phyloP scores from a whole-genome alignment of 2,888 invertebrate genomes.

The Oligia fasciuncula region DNA sequence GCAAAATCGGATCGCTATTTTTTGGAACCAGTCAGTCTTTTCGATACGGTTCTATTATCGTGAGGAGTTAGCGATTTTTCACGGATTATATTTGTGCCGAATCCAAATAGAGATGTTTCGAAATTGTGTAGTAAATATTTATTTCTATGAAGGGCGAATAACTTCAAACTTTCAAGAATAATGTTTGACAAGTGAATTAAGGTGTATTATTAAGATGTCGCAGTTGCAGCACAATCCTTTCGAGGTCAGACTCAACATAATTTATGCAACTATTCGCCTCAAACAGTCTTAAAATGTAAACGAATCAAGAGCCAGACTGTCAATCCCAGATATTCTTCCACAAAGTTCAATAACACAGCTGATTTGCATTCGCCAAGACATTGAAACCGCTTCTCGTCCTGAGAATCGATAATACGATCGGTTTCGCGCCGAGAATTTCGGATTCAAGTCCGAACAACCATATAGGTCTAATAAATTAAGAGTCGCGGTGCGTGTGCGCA shows the following conservation, averaged over 20 bases:
- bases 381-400: conserved; percentile 53
- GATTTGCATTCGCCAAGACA: conserved; percentile 65
- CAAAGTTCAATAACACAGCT: conserved; percentile 64
- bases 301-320: conserved; percentile 29
- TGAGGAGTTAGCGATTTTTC: conserved; percentile 68
- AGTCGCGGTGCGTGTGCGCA: conserved; percentile 81
- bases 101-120: conserved; percentile 35
- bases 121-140: conserved; percentile 32
- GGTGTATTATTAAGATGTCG: conserved; percentile 38
- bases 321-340: conserved; percentile 34
- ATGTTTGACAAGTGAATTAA: conserved; percentile 34
- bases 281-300: conserved; percentile 7
- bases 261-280: background rate
- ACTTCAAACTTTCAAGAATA: conserved; percentile 36
- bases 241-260: conserved; percentile 24
- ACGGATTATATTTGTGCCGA: conserved; percentile 60
- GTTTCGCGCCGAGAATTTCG: conserved; percentile 67
- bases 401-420: conserved; percentile 66
- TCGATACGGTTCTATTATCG: conserved; percentile 68
- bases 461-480: conserved; percentile 79
- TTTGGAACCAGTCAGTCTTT: conserved; percentile 62
- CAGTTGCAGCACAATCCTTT: conserved; percentile 26
- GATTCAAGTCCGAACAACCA: conserved; percentile 71
- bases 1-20: conserved; percentile 67
- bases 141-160: conserved; percentile 38